Conservation (phyloP, 2,888 invertebrate genomes). For the Eupithecia centaureata region DNA sequence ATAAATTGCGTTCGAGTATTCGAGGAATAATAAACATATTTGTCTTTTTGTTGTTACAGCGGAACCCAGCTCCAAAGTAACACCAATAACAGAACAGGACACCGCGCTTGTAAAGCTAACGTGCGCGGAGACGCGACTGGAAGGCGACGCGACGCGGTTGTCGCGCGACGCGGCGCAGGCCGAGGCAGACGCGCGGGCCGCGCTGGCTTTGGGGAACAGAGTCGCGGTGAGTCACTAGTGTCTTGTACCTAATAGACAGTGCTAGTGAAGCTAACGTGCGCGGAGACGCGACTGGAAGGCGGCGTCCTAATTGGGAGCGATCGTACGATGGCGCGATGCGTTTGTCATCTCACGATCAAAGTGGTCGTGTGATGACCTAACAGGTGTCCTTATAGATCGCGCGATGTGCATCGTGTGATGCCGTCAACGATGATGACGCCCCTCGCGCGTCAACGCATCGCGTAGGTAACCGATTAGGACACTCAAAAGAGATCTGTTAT, state of each 20-base stretch:
- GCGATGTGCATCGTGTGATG: too few relatives aligned
- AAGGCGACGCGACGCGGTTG: conserved; percentile 57
- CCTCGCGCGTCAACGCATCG: too few relatives aligned
- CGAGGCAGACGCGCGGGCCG: conserved; percentile 62
- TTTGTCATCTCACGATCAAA: too few relatives aligned
- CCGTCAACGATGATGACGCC: too few relatives aligned
- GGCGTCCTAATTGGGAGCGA: too few relatives aligned
- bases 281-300: conserved; percentile 60
- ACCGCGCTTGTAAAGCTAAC: conserved; percentile 65
- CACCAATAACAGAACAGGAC: conserved; percentile 65
- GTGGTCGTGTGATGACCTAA: too few relatives aligned
- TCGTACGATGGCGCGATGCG: too few relatives aligned
- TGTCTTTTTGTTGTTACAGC: conserved; percentile 51
- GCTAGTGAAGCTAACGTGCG: conserved; percentile 59
- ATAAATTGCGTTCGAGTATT: not conserved
- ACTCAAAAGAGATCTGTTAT: too few relatives aligned
- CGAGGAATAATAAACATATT: not conserved
- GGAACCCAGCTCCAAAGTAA: conserved; percentile 63
- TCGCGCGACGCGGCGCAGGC: conserved; percentile 59
- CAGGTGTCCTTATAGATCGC: too few relatives aligned
- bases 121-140: conserved; percentile 61
- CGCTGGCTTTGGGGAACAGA: conserved; percentile 65
- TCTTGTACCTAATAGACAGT: conserved; percentile 46
- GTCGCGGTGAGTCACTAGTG: conserved; percentile 44
- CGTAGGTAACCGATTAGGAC: too few relatives aligned